Base-by-base conservation (phyloP, 2,797 vertebrate species). In the Pangasius sanitwongsei region DNA sequence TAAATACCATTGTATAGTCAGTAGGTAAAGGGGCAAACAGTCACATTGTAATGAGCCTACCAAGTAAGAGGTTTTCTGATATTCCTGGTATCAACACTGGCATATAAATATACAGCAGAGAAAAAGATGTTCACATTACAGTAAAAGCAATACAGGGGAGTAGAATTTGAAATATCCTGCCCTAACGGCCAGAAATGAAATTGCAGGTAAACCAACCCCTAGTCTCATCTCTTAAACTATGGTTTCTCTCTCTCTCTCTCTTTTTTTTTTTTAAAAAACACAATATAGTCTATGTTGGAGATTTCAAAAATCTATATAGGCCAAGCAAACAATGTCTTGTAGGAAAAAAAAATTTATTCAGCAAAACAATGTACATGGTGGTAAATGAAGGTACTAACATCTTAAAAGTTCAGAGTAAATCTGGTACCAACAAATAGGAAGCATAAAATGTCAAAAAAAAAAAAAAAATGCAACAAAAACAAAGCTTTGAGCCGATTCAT, bases 311-410 rank as follows among this genome's bases (percentile, higher is more conserved):
- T 37, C 23, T 61, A 44, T n/a, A 9, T 6, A 61, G 2, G 2
- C 16, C 55, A 59, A 53, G 23, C 84, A 75, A 82, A 31, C 5
- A 83, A 67, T 16, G 34, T 77, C 83, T 82, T 50, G 18, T 67
- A 44, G 1, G 44, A 53, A 77, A 12, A 37, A 31, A 86, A 57
- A 3, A 70, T 86, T 89, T 86, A 82, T 86, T 83, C 23, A 83
- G 41, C 41, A 86, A 72, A 72, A 86, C 88, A 83, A 15, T 31
- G 23, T 48, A n/a, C 59, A 63, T 28, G 20, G 80, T 85, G 61
- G 28, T 57, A 83, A 75, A 55, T 85, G 48, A 70, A 86, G 37
- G 34, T 67, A 86, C 23, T 12, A 53, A 77, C 34, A 65, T 55
- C 28, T 74, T 86, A 65, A 63, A 90, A 83, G 57, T 59, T 75